phyloP scores from a whole-genome alignment of 2,797 vertebrate genomes.

The Fistularia commersonii region DNA sequence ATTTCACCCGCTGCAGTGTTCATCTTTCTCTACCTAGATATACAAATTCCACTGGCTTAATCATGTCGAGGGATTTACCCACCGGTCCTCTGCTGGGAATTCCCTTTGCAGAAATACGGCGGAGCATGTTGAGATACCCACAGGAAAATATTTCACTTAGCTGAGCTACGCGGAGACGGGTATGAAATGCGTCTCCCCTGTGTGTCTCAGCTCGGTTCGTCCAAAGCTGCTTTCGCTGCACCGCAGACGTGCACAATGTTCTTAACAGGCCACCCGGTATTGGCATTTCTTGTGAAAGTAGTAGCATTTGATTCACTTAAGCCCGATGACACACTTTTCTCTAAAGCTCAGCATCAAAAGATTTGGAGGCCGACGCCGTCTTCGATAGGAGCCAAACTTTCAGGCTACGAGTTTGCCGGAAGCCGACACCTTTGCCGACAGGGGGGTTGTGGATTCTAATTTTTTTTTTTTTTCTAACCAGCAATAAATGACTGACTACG shows the following conservation, averaged over 20 bases:
- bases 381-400: conserved; percentile 14
- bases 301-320: conserved; percentile 12
- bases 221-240: conserved; percentile 3
- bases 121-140: neutral
- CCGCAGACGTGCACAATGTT: conserved; percentile 1
- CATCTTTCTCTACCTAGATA: too few relatives aligned
- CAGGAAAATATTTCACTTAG: conserved; percentile 5
- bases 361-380: conserved; percentile 19
- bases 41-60: neutral
- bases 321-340: conserved; percentile 27
- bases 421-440: neutral
- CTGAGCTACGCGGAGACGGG: conserved; percentile 1
- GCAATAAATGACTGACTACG: too few relatives aligned
- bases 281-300: conserved; percentile 8
- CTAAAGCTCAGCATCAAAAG: conserved; percentile 19
- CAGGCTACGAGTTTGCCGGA: conserved; percentile 8
- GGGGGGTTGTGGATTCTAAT: too few relatives aligned
- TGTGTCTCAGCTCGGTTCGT: conserved; percentile 1
- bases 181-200: conserved; percentile 7
- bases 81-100: conserved; percentile 2
- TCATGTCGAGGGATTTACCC: conserved; percentile 4
- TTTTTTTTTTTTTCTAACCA: too few relatives aligned
- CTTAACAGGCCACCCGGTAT: conserved; percentile 8
- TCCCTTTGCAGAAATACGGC: neutral
- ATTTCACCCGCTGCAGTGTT: too few relatives aligned